Conservation (phyloP, 2,888 invertebrate genomes). For the Crossocerus cetratus region DNA sequence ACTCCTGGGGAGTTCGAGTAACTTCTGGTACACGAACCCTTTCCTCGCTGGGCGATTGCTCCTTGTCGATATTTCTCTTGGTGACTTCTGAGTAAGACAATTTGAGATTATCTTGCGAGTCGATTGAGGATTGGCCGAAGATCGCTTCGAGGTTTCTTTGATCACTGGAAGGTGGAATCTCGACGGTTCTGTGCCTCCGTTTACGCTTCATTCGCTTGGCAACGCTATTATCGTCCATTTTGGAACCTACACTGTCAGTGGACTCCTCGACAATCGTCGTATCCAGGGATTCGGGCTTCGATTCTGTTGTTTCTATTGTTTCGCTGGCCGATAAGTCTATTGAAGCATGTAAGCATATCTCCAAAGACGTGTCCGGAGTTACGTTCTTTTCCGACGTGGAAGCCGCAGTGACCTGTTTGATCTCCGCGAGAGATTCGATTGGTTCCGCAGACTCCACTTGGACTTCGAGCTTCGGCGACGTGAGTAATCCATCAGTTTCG, state of each 20-base stretch:
- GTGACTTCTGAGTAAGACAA: constrained; percentile 65
- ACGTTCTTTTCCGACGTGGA: constrained; percentile 33
- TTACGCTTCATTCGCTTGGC: constrained; percentile 55
- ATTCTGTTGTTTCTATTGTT: constrained; percentile 33
- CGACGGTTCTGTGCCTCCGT: constrained; percentile 56
- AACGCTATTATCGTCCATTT: constrained; percentile 28
- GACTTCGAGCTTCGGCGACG: neutral
- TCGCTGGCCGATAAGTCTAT: constrained; percentile 67
- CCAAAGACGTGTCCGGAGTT: constrained; percentile 49
- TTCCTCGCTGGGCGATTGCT: constrained; percentile 15
- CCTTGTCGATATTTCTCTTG: constrained; percentile 50
- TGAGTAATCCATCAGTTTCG: too few relatives aligned
- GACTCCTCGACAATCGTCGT: constrained; percentile 52
- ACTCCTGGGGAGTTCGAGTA: neutral
- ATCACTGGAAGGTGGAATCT: constrained; percentile 44
- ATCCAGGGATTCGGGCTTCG: constrained; percentile 36
- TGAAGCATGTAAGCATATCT: constrained; percentile 70
- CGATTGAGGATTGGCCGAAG: constrained; percentile 50
- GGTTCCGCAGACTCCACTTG: neutral
- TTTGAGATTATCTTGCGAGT: constrained; percentile 52
- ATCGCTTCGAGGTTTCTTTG: constrained; percentile 51
- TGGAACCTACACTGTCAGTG: constrained; percentile 7
- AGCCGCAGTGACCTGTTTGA: constrained; percentile 25
- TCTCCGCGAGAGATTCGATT: neutral
- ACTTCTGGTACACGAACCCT: neutral